phyloP scores from a whole-genome alignment of 2,797 vertebrate genomes.

The Antennarius maculatus region DNA sequence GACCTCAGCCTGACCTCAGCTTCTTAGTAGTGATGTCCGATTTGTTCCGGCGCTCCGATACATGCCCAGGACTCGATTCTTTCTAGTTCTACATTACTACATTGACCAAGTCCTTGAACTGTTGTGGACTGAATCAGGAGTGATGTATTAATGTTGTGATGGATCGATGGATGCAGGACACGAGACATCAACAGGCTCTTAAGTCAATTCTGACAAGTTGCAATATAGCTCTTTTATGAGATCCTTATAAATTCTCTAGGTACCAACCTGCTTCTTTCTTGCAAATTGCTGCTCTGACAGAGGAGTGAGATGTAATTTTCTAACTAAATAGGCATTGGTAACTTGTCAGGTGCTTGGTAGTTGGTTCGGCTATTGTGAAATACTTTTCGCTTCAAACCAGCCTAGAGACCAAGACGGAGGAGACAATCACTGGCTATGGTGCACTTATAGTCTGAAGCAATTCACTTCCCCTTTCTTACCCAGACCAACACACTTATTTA shows the following conservation, averaged over 20 bases:
- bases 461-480: constrained; percentile 36
- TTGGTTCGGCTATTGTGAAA: constrained; percentile 42
- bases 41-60: too few relatives aligned
- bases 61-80: not conserved
- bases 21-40: too few relatives aligned
- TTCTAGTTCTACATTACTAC: constrained; percentile 3
- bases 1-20: too few relatives aligned
- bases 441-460: constrained; percentile 57
- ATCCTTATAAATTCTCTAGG: constrained; percentile 5
- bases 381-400: constrained; percentile 49
- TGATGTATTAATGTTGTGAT: not conserved
- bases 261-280: constrained; percentile 44
- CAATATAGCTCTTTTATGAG: constrained; percentile 13
- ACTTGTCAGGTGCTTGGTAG: constrained; percentile 27
- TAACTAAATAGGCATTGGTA: constrained; percentile 33
- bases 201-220: constrained; percentile 3
- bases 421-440: constrained; percentile 40
- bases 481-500: constrained; percentile 57
- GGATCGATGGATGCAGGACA: constrained; percentile 1
- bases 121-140: not conserved
- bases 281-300: constrained; percentile 25
- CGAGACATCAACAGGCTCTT: constrained; percentile 18
- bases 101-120: constrained; percentile 8
- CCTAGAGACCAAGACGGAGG: constrained; percentile 49
- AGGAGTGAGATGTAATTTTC: constrained; percentile 44